Base-by-base conservation (phyloP, 2,797 vertebrate species). In the Myotis myotis region DNA sequence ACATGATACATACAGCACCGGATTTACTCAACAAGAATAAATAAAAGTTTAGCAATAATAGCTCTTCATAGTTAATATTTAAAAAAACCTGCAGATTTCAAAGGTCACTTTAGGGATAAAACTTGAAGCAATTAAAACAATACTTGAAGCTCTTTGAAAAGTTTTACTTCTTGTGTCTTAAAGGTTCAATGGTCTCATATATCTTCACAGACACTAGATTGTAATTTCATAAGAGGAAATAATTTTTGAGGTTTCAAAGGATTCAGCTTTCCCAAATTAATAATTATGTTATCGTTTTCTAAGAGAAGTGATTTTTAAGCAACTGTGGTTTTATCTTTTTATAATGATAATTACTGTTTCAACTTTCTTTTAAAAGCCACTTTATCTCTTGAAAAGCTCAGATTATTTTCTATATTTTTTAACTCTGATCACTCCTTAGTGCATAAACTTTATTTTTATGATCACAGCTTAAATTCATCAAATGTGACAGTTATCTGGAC, bases 41-140 rank as follows among this genome's bases (percentile, higher is more conserved):
- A 66, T 33, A 74, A 84, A 94, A 62, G 64, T 83, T 66, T 70
- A 89, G 20, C 8, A 55, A 33, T 62, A 62, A n/a, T 70, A 38
- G 16, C 7, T 62, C 22, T 49, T 66, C 13, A 62, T 12, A 66
- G 36, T 53, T 92, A 64, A 80, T 62, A 86, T 55, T 28, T 33
- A 6, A 10, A 49, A n/a, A 91, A 68, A 64, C 0, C 23, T 96
- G 20, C 0, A 60, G 22, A 94, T 92, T 94, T 68, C n/a, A 84
- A 95, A 93, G 62, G 51, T 96, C 70, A 90, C 23, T 85, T 87
- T 95, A 71, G 13, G 51, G 7, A 57, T 28, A 85, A 88, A 96
- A 91, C n/a, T 57, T 87, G 25, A 93, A 92, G 49, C 87, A 93
- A 96, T 96, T 95, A 94, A 94, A 91, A 89, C 10, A 89, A 91